Base-by-base conservation (phyloP, 2,888 invertebrate species). In the Gymnocheta viridis region DNA sequence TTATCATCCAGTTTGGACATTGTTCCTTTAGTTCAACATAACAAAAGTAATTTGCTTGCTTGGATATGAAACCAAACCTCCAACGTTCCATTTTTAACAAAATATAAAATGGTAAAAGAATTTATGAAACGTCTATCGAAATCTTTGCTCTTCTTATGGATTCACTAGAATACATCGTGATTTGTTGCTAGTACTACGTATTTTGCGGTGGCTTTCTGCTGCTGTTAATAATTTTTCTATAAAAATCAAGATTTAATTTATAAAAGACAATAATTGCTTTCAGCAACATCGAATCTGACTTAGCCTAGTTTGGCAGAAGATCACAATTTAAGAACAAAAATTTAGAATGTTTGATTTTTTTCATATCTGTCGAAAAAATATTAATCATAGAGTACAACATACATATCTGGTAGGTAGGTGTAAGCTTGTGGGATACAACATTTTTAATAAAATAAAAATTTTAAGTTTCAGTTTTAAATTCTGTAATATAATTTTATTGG, bases 91-190 rank as follows among this genome's bases (percentile, higher is more conserved):
- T 1, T 44, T 60, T 35, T 10, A 58, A 35, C n/a, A 24, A 19
- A 44, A 62, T 12, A 19, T 24, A 58, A 51, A 38, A 35, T 3
- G 35, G 49, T 12, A 38, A 66, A 27, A 49, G 32, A 29, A 32
- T 58, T 12, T 7, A 14, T 56, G 24, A 69, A 77, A 77, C 82
- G 77, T 77, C 82, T 82, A 77, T 58, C 47, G 17, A 77, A 77
- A 77, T 77, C 49, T 76, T n/a, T n/a, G n/a, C n/a, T n/a, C 69
- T 49, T 67, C 19, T 60, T 38, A 35, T 47, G 51, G 22, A 22
- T 32, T n/a, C 47, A 62, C 7, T 32, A 41, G 22, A 60, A 41
- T 24, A 58, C 32, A 58, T 32, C 3, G 17, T 12, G 4, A 12
- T 22, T 47, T 70, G 24, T 77, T 66, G 66, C 76, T n/a, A n/a